Evolutionary conservation across 2,797 vertebrate species (phyloP), one percentile per base, ranked within the genome.

Genomic region (Lutjanus argentimaculatus): DNA sequence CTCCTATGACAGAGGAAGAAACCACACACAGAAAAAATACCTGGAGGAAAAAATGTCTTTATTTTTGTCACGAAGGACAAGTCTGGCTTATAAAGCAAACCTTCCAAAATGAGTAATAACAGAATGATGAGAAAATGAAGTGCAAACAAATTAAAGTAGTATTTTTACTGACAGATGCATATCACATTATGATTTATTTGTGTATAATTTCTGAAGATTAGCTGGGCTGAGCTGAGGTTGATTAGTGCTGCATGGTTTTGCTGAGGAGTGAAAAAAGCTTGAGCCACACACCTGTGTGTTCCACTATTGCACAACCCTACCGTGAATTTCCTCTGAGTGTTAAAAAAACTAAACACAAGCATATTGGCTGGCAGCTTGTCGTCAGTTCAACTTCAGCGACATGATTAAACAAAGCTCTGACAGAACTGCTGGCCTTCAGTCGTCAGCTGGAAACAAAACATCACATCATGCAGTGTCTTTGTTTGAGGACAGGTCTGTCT

Each of bases 1-100:
- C 83, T 73, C 3, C 62, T 11, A 40, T 45, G 53, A 83, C 67
- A 76, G 49, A 30, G 58, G 36, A 66, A 78, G 3, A 72, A 83
- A 70, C 59, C 82, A 83, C 81, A 77, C 79, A 55, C 30, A 53
- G 22, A 76, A 57, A 49, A 43, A 55, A n/a, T 4, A 59, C 48
- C 56, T 74, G 12, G 12, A 63, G 61, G 77, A 66, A 57, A 49
- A 69, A 67, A 53, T 0, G 0, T 53, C 53, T 90, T 93, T 91
- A 90, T 83, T 93, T 85, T 73, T 61, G 49, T 77, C 30, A 71
- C 2, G 22, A 62, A 49, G 16, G 51, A 48, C 45, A 78, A 14
- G 67, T 67, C 73, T 45, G 59, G 19, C 2, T 53, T 64, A 25
- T 49, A 56, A 43, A 71, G 49, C 49, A 21, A 48, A 46, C 49